phyloP scores from a whole-genome alignment of 2,113 vertebrate species.

The Larimichthys polyactis region DNA sequence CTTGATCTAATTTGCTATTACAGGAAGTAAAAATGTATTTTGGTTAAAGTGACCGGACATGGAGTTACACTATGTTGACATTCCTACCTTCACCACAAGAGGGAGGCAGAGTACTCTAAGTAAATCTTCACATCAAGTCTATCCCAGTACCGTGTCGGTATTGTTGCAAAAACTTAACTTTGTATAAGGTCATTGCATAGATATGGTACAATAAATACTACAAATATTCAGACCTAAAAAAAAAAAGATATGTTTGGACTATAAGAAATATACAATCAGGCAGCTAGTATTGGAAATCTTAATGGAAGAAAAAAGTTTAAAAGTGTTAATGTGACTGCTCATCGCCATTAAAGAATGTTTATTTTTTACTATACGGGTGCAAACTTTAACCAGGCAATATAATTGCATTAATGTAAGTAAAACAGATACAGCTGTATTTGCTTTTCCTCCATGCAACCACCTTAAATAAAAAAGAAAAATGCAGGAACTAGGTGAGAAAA shows the following conservation, averaged over 20 bases:
- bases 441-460: neutral
- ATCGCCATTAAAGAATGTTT: neutral
- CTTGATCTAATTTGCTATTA: neutral
- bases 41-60: neutral
- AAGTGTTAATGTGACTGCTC: neutral
- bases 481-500: slow-evolving; percentile 35
- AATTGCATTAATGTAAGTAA: neutral
- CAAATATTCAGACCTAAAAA: neutral
- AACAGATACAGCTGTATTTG: slow-evolving; percentile 5
- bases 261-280: neutral
- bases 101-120: slow-evolving; percentile 44
- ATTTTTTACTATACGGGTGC: neutral
- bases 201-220: neutral
- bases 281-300: neutral
- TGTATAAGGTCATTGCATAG: neutral
- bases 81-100: slow-evolving; percentile 70
- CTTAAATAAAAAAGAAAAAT: neutral
- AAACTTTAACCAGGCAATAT: neutral
- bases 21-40: neutral
- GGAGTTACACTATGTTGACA: slow-evolving; percentile 2
- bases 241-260: neutral
- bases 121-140: neutral
- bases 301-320: neutral
- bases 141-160: neutral
- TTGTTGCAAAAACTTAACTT: neutral